Conservation (phyloP, 37 sponge, comb jelly and placozoan genomes). For the Cliona cf. orientalis region DNA sequence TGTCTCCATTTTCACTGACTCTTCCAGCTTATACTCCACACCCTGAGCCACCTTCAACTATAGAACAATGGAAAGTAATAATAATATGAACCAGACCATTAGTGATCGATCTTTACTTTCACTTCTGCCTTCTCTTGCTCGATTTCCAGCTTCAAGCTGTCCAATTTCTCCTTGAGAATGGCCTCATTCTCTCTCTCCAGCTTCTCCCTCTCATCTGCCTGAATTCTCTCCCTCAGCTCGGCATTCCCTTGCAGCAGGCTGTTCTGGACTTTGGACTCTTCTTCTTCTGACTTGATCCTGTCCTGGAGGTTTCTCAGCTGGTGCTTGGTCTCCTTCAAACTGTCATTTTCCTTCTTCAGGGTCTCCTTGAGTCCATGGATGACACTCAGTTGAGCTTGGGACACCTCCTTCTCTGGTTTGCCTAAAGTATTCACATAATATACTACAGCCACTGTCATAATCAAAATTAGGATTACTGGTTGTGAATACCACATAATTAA, state of each 20-base stretch:
- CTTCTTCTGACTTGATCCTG: conserved; percentile 8
- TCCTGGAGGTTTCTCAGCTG: conserved; percentile 8
- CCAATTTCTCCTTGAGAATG: conserved; percentile 1
- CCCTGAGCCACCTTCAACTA: conserved; percentile 12
- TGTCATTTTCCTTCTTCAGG: background rate
- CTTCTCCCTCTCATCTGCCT: conserved; percentile 20
- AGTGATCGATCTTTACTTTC: too few relatives aligned
- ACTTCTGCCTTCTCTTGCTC: conserved; percentile 2
- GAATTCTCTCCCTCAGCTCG: conserved; percentile 11
- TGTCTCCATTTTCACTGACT: conserved; percentile 9
- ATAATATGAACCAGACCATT: too few relatives aligned
- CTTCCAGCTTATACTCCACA: background rate
- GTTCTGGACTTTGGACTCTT: background rate
- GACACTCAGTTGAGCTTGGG: background rate
- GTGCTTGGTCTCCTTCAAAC: background rate
- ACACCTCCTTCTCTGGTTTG: background rate
- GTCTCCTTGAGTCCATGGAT: conserved; percentile 5
- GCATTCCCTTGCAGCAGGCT: background rate
- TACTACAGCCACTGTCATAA: too few relatives aligned
- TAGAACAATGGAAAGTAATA: too few relatives aligned
- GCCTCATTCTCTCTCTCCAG: conserved; percentile 5
- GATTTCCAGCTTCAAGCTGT: background rate
- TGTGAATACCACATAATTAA: background rate
- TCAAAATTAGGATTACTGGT: too few relatives aligned
- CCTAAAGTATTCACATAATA: too few relatives aligned